These are phyloP conservation scores for Trichacis sp. DNA, from an alignment of 2,888 invertebrate genomes.

Conservation along the genomic window DNA sequence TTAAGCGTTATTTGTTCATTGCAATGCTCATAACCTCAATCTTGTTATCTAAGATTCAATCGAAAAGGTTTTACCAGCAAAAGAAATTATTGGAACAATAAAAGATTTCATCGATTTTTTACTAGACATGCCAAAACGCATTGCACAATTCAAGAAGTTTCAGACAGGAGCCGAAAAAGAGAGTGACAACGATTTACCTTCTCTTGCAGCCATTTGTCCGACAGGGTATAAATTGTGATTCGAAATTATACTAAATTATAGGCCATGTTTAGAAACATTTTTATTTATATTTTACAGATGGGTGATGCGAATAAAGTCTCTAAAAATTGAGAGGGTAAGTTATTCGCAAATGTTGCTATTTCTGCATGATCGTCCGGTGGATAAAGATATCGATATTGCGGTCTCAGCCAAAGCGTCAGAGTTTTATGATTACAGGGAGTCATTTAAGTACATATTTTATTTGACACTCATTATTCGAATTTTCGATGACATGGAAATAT, in stretches of 20 bases:
- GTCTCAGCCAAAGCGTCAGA: slow-evolving; percentile 8
- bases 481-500: slow-evolving; percentile 20
- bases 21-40: slow-evolving; percentile 43
- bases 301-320: no score
- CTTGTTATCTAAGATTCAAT: slow-evolving; percentile 41
- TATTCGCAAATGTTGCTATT: background rate
- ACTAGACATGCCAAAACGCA: slow-evolving; percentile 3
- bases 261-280: no score
- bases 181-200: slow-evolving; percentile 6
- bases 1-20: slow-evolving; percentile 40
- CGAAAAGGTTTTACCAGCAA: slow-evolving; percentile 14
- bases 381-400: slow-evolving; percentile 10
- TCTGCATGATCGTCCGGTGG: slow-evolving; percentile 5
- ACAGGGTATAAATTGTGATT: no score
- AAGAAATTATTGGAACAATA: slow-evolving; percentile 26
- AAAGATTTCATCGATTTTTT: slow-evolving; percentile 14
- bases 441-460: slow-evolving; percentile 9
- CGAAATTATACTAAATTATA: no score
- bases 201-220: slow-evolving; percentile 18
- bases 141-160: background rate
- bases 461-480: slow-evolving; percentile 4
- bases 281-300: no score
- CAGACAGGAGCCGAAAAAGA: background rate
- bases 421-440: slow-evolving; percentile 16
- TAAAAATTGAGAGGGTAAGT: no score